phyloP scores from a whole-genome alignment of 2,113 vertebrate genomes.

The Platycercus adscitus region DNA sequence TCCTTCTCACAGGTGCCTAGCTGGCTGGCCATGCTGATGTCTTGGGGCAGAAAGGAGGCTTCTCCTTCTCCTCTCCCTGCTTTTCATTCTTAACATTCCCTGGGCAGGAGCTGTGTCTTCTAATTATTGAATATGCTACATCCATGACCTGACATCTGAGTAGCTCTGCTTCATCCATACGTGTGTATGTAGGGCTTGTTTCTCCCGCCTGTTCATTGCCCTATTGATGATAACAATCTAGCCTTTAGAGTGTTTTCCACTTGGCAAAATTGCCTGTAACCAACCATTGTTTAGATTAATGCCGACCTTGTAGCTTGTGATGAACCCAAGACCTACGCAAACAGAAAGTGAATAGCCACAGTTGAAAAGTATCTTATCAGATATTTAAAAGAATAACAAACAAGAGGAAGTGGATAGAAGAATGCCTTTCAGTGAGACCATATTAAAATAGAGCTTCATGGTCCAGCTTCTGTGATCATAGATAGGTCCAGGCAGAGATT shows the following conservation, averaged over 20 bases:
- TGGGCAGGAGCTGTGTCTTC: not conserved
- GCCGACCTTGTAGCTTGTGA: constrained; percentile 68
- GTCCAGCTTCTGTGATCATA: not conserved
- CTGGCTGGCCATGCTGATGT: fast-evolving
- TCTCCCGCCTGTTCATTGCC: not conserved
- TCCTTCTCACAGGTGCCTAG: not conserved
- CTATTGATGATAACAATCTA: constrained; percentile 55
- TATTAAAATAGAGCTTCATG: constrained; percentile 12
- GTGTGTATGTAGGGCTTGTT: not conserved
- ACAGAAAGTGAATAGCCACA: constrained; percentile 62
- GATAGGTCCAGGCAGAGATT: not conserved
- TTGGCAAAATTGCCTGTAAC: constrained; percentile 32
- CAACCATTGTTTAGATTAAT: constrained; percentile 57
- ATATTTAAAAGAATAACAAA: constrained; percentile 68
- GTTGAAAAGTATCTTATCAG: constrained; percentile 59
- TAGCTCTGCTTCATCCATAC: not conserved
- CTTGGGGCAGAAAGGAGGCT: not conserved
- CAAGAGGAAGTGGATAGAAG: constrained; percentile 57
- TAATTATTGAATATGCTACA: constrained; percentile 4
- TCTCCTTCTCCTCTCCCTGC: not conserved
- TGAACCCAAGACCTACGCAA: constrained; percentile 65
- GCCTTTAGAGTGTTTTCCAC: constrained; percentile 43
- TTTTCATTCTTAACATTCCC: not conserved
- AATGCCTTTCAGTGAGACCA: constrained; percentile 23
- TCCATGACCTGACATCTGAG: constrained; percentile 34